Conservation (phyloP, 2,113 vertebrate species). For the Oryzias javanicus region DNA sequence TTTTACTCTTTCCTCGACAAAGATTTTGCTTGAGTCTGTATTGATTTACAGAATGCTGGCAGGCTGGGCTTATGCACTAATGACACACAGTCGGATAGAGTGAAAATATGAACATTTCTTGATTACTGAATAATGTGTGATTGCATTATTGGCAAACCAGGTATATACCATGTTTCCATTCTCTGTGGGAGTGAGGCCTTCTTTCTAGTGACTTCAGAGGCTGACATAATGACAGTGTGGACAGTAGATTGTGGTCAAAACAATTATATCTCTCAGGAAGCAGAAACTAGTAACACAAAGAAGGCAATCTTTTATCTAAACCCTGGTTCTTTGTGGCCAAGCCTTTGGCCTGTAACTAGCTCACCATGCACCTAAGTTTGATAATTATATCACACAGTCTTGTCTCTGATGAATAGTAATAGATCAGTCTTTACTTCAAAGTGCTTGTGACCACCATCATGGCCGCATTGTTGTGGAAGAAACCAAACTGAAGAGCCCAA, state of each 20-base stretch:
- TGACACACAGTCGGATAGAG: too few relatives aligned
- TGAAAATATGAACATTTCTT: too few relatives aligned
- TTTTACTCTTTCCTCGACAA: not conserved
- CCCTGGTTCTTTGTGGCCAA: slow-evolving; percentile 12
- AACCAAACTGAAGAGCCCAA: slow-evolving; percentile 39
- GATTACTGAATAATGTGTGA: not conserved
- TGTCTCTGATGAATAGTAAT: slow-evolving; percentile 38
- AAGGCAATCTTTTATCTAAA: slow-evolving; percentile 34
- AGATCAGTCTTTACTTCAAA: slow-evolving; percentile 40
- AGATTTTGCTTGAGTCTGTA: not conserved
- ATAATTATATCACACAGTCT: slow-evolving; percentile 48
- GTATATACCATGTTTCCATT: not conserved
- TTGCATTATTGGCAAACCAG: not conserved
- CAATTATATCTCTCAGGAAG: slow-evolving; percentile 9
- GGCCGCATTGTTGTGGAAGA: slow-evolving; percentile 40
- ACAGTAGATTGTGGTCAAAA: slow-evolving; percentile 13
- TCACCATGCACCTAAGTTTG: slow-evolving; percentile 42
- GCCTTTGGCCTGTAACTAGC: slow-evolving; percentile 42
- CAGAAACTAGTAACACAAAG: slow-evolving; percentile 20
- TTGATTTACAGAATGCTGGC: too few relatives aligned
- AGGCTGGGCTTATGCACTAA: too few relatives aligned
- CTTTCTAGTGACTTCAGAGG: slow-evolving; percentile 21
- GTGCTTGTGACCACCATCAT: slow-evolving; percentile 43
- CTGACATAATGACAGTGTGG: slow-evolving; percentile 10
- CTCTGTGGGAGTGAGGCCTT: not conserved